Evolutionary conservation across 2,797 vertebrate species (phyloP), one percentile per base, ranked within the genome.

Genomic region (Cossypha caffra): DNA sequence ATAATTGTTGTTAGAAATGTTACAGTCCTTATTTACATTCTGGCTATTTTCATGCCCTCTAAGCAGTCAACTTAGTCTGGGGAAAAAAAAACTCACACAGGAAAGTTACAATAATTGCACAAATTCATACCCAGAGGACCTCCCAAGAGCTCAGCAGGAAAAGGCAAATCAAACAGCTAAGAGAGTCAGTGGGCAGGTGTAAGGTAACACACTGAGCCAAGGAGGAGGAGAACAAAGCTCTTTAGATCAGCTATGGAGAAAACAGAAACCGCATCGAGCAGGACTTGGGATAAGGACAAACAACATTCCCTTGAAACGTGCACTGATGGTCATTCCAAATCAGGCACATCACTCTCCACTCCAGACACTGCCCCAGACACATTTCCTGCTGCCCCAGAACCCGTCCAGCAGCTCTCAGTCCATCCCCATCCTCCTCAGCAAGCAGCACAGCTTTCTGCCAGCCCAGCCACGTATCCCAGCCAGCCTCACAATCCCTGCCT

Each of bases 31-130:
- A 88, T 84, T 45, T 29, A 63, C 9, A 67, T 50, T 40, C 63
- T 37, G 23, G 47, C 16, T 69, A 37, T 71, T 94, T 62, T 43
- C 62, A 51, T 16, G 38, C 52, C 51, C 11, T 73, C 33, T 67
- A 43, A 64, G n/a, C 17, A 85, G 43, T 68, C 37, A 90, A 48
- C 93, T 92, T 74, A 74, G 28, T 43, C 74, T 74, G 31, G 11
- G 17, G 16, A 45, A 43, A 42, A 80, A 42, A 80, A 59, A 66
- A 6, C 45, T 51, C 19, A 52, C 16, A 64, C 2, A 3, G 43
- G 58, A 47, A 89, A 81, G 31, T 52, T 79, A 74, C 10, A 58
- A 7, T 40, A 81, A 79, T 61, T 29, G 73, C 31, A 83, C 14
- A 59, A 23, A 86, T 77, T 50, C 14, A 55, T 77, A 90, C 35